Evolutionary conservation across 2,888 invertebrate genomes (phyloP).

Genomic region (Epistrophe eligans): DNA sequence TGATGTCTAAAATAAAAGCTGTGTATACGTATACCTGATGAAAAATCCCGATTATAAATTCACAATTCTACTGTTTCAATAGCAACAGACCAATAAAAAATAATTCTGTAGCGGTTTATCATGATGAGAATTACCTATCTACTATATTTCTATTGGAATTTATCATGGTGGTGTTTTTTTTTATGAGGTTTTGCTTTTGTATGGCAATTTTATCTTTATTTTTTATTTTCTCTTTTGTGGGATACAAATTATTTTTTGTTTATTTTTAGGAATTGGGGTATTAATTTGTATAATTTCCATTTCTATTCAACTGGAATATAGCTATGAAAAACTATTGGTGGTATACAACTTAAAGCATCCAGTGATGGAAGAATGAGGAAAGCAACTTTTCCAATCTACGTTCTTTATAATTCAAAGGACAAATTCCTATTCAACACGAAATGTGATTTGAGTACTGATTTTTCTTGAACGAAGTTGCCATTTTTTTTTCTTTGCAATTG

Average conservation of each 20-base stretch:
- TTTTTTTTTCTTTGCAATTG: slow-evolving; percentile 33
- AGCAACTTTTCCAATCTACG: slow-evolving; percentile 21
- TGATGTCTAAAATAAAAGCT: too few relatives aligned
- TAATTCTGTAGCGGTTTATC: too few relatives aligned
- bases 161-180: background rate
- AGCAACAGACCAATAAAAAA: too few relatives aligned
- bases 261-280: background rate
- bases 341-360: background rate
- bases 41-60: too few relatives aligned
- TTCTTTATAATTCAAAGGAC: slow-evolving; percentile 41
- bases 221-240: background rate
- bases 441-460: slow-evolving; percentile 39
- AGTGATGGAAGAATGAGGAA: slow-evolving; percentile 2
- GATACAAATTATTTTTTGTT: background rate
- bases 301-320: background rate
- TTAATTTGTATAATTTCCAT: background rate
- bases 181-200: background rate
- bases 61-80: too few relatives aligned
- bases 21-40: too few relatives aligned
- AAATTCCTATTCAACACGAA: slow-evolving; percentile 3
- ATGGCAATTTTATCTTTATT: background rate
- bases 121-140: too few relatives aligned
- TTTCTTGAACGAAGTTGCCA: slow-evolving; percentile 17
- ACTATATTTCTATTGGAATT: background rate
- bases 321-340: slow-evolving; percentile 32